Evolutionary conservation across 2,888 invertebrate species (phyloP).

Genomic region (Abrostola triplasia): DNA sequence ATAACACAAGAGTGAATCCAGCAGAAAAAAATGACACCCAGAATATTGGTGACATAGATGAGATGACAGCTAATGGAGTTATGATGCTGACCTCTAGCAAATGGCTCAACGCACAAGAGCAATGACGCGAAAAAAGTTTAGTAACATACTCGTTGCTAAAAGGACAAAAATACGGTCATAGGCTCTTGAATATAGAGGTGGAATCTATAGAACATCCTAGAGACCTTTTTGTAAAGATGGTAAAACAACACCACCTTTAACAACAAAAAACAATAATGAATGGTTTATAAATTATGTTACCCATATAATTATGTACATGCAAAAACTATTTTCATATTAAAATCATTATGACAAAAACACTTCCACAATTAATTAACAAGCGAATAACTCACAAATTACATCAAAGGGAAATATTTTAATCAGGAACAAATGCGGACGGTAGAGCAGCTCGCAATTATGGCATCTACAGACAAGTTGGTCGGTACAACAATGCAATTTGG

Average conservation of each 20-base stretch:
- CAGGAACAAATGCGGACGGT: constrained; percentile 22
- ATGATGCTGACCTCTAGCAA: not conserved
- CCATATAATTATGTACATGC: not conserved
- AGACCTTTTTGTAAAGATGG: no score
- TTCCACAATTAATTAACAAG: constrained; percentile 2
- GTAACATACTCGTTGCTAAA: not conserved
- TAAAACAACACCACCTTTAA: not conserved
- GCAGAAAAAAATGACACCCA: not conserved
- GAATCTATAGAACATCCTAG: no score
- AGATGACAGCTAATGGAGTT: constrained; percentile 1
- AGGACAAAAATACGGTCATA: no score
- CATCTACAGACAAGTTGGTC: constrained; percentile 49
- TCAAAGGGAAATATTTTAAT: constrained; percentile 47
- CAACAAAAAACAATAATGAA: no score
- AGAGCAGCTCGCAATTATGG: constrained; percentile 47
- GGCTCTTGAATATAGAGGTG: no score
- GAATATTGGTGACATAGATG: not conserved
- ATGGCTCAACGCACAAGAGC: not conserved
- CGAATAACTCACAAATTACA: constrained; percentile 20
- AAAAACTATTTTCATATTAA: not conserved
- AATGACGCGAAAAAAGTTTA: not conserved
- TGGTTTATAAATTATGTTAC: not conserved
- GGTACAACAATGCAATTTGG: constrained; percentile 70
- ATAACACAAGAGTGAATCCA: not conserved
- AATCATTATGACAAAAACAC: not conserved